A percentile compares a stretch with the other conserved stretches of the same genome.
phyloP scores from a whole-genome alignment of 2,797 vertebrate genomes.

The Periophthalmus magnuspinnatus region DNA sequence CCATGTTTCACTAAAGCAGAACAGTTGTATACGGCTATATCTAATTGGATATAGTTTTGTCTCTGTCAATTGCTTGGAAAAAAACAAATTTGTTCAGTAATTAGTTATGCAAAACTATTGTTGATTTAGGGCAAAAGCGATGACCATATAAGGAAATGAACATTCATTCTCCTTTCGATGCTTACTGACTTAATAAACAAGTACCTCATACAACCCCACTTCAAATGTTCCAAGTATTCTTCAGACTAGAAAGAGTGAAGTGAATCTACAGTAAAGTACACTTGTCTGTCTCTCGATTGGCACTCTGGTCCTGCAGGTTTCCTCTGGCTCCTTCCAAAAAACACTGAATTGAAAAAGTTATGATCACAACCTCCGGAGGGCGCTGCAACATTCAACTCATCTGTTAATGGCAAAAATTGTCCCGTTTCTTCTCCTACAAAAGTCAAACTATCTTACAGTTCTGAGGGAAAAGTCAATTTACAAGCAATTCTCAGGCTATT shows the following conservation, averaged over 20 bases:
- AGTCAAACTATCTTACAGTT: conserved; percentile 60
- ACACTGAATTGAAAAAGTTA: conserved; percentile 58
- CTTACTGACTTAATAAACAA: background rate
- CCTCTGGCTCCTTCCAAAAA: conserved; percentile 32
- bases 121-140: background rate
- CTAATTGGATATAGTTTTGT: background rate
- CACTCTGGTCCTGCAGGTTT: conserved; percentile 57
- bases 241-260: conserved; percentile 15
- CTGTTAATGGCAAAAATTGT: conserved; percentile 48
- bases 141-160: background rate
- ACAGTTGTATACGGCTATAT: no score
- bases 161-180: background rate
- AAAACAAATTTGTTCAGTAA: background rate
- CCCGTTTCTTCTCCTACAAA: conserved; percentile 38
- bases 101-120: background rate
- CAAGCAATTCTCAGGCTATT: conserved; percentile 61
- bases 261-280: conserved; percentile 50
- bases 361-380: conserved; percentile 41
- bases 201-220: conserved; percentile 1
- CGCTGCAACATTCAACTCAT: conserved; percentile 64
- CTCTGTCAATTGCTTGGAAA: background rate
- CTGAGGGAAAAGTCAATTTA: conserved; percentile 58
- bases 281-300: conserved; percentile 63
- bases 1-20: background rate
- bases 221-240: background rate